These are phyloP conservation scores for Oryzaephilus surinamensis DNA, from an alignment of 1,140 invertebrate genomes.

Conservation along the genomic window DNA sequence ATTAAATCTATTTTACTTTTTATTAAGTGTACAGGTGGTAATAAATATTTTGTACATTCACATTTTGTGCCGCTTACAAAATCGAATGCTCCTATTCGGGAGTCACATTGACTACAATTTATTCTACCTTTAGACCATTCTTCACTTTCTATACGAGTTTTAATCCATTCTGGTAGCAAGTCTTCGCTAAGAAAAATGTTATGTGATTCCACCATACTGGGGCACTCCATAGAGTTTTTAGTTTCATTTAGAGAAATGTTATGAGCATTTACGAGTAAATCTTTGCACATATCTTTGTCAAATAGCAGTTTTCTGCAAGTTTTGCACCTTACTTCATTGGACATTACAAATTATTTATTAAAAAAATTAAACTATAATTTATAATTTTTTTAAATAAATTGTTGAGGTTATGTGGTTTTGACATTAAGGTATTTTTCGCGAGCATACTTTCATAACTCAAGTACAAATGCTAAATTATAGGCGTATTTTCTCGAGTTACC, in stretches of 20 bases:
- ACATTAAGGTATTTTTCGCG: background rate
- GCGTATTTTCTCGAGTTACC: no score
- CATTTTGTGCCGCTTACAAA: constrained; percentile 40
- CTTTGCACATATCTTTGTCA: constrained; percentile 2
- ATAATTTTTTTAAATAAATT: no score
- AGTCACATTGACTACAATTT: constrained; percentile 37
- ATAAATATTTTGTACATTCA: constrained; percentile 30
- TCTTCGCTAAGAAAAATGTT: constrained; percentile 21
- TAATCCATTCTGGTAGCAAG: constrained; percentile 18
- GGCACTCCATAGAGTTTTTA: constrained; percentile 4
- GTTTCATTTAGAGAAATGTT: background rate
- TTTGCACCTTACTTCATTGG: constrained; percentile 18
- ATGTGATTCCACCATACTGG: constrained; percentile 11
- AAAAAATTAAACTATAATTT: background rate
- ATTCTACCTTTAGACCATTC: constrained; percentile 41
- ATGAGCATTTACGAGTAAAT: constrained; percentile 20
- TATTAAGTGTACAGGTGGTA: constrained; percentile 36
- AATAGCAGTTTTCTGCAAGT: constrained; percentile 18
- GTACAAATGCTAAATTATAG: no score
- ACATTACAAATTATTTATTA: constrained; percentile 14
- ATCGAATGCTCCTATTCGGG: constrained; percentile 40
- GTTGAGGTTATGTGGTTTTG: background rate
- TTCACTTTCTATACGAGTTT: constrained; percentile 14
- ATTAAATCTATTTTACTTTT: constrained; percentile 35
- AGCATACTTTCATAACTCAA: no score